Evolutionary conservation across 1,140 invertebrate genomes (phyloP).

Genomic region (Potamilus streckersoni): DNA sequence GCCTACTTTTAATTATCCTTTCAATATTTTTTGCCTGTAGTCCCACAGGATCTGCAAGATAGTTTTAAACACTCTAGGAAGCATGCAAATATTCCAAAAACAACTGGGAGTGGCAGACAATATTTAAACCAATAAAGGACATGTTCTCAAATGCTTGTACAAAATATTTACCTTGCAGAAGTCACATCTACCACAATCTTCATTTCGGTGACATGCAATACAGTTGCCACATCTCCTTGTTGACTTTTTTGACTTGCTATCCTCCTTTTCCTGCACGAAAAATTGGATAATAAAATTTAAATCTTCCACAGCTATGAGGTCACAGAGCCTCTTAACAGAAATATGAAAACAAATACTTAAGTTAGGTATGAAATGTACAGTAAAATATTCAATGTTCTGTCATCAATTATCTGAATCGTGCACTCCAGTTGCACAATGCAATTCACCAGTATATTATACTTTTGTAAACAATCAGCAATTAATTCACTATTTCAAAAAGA

Average conservation of each 20-base stretch:
- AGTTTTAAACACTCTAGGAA: too few species aligned
- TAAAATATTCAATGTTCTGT: neutral
- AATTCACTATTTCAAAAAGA: too few species aligned
- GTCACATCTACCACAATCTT: slow-evolving; percentile 90
- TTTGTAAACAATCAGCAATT: too few species aligned
- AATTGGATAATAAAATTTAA: neutral
- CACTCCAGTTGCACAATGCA: neutral
- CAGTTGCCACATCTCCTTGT: slow-evolving; percentile 82
- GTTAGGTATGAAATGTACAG: neutral
- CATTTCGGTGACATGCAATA: slow-evolving; percentile 80
- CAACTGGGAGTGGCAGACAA: too few species aligned
- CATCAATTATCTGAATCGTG: neutral
- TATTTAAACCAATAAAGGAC: neutral
- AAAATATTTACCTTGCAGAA: slow-evolving; percentile 73
- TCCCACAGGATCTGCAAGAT: too few species aligned
- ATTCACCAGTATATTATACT: too few species aligned
- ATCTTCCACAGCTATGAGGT: neutral
- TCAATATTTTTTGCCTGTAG: too few species aligned
- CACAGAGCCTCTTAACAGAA: neutral
- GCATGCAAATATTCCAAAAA: too few species aligned
- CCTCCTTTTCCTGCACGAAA: slow-evolving; percentile 3
- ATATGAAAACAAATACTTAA: neutral
- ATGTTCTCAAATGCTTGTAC: neutral
- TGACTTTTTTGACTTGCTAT: slow-evolving; percentile 55
- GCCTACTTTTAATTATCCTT: too few species aligned